phyloP scores from a whole-genome alignment of 2,113 vertebrate species.

The Ceyx margarethae region DNA sequence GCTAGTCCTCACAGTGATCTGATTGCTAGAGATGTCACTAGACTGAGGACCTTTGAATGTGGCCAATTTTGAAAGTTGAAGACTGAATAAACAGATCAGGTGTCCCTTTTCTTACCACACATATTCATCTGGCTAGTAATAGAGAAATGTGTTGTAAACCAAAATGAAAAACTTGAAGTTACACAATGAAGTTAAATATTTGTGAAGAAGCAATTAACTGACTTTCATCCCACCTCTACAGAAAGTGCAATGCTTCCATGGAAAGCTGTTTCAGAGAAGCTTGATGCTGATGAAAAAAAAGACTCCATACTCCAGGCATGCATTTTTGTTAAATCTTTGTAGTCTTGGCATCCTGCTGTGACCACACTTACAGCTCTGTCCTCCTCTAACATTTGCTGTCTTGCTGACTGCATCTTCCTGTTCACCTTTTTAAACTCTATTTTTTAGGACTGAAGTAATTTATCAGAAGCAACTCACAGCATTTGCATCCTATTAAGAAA shows the following conservation, averaged over 20 bases:
- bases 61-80: background rate
- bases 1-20: background rate
- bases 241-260: background rate
- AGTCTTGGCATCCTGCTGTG: background rate
- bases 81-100: background rate
- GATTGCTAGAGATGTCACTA: background rate
- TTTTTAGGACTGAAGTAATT: background rate
- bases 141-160: background rate
- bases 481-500: constrained; percentile 33
- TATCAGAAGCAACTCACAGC: background rate
- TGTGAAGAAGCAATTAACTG: background rate
- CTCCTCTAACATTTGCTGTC: background rate
- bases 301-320: background rate
- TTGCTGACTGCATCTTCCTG: background rate
- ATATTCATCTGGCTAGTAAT: background rate
- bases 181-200: background rate
- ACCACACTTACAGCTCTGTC: background rate
- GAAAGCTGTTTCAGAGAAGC: background rate
- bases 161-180: background rate
- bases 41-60: background rate
- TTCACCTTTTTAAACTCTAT: background rate
- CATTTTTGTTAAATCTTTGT: background rate
- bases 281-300: background rate
- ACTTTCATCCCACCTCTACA: background rate
- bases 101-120: background rate